A percentile compares a stretch with the other conserved stretches of the same genome.
Evolutionary conservation across 2,113 vertebrate species (phyloP).

Genomic region (Octodon degus): DNA sequence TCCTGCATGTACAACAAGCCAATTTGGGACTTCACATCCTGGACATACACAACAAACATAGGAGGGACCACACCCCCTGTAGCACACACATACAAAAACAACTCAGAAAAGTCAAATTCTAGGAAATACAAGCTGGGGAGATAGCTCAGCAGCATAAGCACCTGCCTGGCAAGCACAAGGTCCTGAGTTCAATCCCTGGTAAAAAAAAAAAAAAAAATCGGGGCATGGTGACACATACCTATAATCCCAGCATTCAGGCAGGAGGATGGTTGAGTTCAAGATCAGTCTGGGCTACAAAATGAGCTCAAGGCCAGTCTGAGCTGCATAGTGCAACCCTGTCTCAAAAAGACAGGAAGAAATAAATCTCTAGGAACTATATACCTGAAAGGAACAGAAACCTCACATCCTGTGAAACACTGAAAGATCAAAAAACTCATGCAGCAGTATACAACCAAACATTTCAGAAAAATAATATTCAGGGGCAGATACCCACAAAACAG

Average conservation of each 20-base stretch:
- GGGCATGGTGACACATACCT: too few species aligned
- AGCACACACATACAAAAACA: background rate
- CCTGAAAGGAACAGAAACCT: constrained; percentile 1
- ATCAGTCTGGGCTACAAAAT: too few species aligned
- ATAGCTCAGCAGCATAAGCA: too few species aligned
- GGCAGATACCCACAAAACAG: background rate
- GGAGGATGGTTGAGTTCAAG: too few species aligned
- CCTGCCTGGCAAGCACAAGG: too few species aligned
- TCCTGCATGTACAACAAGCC: background rate
- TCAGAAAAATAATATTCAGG: constrained; percentile 54
- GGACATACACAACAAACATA: background rate
- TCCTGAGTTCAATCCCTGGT: too few species aligned
- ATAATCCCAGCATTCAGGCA: too few species aligned
- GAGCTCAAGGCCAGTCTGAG: too few species aligned
- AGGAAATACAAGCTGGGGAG: background rate
- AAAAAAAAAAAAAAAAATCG: too few species aligned
- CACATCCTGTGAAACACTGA: constrained; percentile 41
- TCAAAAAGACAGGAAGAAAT: too few species aligned
- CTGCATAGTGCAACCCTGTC: too few species aligned
- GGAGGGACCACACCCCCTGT: background rate
- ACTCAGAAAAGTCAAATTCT: constrained; percentile 62
- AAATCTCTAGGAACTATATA: background rate
- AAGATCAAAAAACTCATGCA: background rate
- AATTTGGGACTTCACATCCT: background rate
- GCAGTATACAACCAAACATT: background rate